Evolutionary conservation across 2,888 invertebrate genomes (phyloP).

Genomic region (Chelonus formosanus): DNA sequence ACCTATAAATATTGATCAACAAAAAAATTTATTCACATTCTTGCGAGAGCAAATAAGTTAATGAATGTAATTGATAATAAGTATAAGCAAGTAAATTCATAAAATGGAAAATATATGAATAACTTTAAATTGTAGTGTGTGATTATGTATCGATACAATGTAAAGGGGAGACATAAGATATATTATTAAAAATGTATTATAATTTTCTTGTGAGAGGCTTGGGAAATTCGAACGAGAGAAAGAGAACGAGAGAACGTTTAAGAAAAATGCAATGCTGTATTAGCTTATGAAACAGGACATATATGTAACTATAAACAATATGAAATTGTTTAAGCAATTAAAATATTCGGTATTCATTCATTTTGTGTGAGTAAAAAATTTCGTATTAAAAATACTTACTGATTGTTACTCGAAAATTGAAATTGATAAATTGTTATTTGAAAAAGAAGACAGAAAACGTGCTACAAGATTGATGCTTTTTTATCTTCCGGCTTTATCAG

Average conservation of each 20-base stretch:
- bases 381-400: no score
- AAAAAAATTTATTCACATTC: no score
- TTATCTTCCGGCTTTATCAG: constrained; percentile 2
- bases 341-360: constrained; percentile 5
- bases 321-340: constrained; percentile 57
- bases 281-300: not conserved
- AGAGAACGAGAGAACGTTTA: constrained; percentile 18
- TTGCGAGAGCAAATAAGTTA: no score
- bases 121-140: constrained; percentile 4
- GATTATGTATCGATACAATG: not conserved
- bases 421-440: no score
- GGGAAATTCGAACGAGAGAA: constrained; percentile 27
- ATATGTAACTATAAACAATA: constrained; percentile 60
- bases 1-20: no score
- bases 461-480: not conserved
- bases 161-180: no score
- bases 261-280: not conserved
- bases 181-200: constrained; percentile 3
- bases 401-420: no score
- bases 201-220: constrained; percentile 19
- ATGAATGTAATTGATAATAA: no score
- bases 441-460: no score
- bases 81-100: not conserved
- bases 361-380: not conserved
- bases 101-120: constrained; percentile 1